Conservation (phyloP, 2,113 vertebrate genomes). For the Amblyopsis rosae region DNA sequence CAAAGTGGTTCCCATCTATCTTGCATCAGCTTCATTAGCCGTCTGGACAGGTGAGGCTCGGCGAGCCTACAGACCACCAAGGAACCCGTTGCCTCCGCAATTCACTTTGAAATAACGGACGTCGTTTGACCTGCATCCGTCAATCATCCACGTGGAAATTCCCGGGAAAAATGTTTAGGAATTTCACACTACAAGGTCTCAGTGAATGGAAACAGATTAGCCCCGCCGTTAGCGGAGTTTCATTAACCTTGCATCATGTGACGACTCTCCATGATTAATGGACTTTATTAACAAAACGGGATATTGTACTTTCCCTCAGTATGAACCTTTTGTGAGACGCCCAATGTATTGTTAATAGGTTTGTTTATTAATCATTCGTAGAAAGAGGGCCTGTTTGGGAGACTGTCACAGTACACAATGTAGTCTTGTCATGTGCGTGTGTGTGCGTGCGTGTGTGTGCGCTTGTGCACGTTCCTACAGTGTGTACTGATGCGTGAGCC, state of each 20-base stretch:
- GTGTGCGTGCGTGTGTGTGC: conserved; percentile 12
- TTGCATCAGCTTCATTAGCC: conserved; percentile 74
- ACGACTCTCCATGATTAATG: conserved; percentile 76
- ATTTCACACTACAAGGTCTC: conserved; percentile 69
- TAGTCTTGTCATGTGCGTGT: conserved; percentile 11
- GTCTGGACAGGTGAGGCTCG: conserved; percentile 72
- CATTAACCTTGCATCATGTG: conserved; percentile 81
- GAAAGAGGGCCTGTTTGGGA: conserved; percentile 36
- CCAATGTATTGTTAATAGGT: conserved; percentile 70
- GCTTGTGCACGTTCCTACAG: too few relatives aligned
- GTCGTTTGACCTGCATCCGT: conserved; percentile 72
- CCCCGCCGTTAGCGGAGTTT: conserved; percentile 76
- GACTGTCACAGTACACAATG: not conserved
- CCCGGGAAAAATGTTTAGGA: conserved; percentile 63
- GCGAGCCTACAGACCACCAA: conserved; percentile 48
- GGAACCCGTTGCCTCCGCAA: conserved; percentile 59
- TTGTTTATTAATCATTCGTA: conserved; percentile 79
- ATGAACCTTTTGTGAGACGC: conserved; percentile 74
- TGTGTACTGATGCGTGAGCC: too few relatives aligned
- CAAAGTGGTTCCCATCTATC: conserved; percentile 74
- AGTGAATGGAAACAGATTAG: conserved; percentile 76
- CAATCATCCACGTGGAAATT: conserved; percentile 64
- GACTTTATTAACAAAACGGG: conserved; percentile 78
- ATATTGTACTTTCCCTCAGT: conserved; percentile 75
- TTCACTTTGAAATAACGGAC: conserved; percentile 78